Evolutionary conservation across 2,113 vertebrate species (phyloP).

Genomic region (Malurus alboscapulatus): DNA sequence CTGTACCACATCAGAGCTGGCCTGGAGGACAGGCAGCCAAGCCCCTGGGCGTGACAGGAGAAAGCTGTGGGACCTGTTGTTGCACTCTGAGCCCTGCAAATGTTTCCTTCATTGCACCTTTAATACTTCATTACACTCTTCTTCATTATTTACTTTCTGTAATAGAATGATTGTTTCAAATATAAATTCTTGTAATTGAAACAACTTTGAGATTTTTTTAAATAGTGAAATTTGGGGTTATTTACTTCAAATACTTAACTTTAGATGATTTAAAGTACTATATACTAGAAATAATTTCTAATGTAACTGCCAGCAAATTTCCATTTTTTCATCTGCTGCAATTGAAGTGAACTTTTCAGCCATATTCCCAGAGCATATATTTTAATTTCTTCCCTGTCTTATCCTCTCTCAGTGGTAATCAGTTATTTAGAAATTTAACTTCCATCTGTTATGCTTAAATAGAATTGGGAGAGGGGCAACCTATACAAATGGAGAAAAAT

Average conservation of each 20-base stretch:
- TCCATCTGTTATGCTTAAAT: background rate
- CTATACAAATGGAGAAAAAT: background rate
- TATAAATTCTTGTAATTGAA: background rate
- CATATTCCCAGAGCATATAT: background rate
- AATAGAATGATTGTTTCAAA: background rate
- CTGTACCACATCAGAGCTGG: background rate
- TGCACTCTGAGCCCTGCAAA: background rate
- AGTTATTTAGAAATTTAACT: slow-evolving; percentile 12
- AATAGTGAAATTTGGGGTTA: background rate
- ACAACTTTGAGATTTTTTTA: background rate
- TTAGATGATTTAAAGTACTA: background rate
- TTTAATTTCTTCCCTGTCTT: background rate
- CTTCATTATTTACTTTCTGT: background rate
- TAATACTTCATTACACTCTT: background rate
- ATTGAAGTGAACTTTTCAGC: slow-evolving; percentile 4
- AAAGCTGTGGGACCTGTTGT: background rate
- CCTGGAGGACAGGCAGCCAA: background rate
- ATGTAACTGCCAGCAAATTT: background rate
- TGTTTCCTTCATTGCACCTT: background rate
- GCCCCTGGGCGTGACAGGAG: background rate
- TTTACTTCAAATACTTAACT: background rate
- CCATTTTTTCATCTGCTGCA: background rate
- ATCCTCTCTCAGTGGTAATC: background rate
- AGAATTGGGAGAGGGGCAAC: background rate
- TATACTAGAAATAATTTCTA: background rate